A percentile compares a stretch with the other conserved stretches of the same genome.
phyloP scores from a whole-genome alignment of 2,888 invertebrate species.

The Thymelicus lineola region DNA sequence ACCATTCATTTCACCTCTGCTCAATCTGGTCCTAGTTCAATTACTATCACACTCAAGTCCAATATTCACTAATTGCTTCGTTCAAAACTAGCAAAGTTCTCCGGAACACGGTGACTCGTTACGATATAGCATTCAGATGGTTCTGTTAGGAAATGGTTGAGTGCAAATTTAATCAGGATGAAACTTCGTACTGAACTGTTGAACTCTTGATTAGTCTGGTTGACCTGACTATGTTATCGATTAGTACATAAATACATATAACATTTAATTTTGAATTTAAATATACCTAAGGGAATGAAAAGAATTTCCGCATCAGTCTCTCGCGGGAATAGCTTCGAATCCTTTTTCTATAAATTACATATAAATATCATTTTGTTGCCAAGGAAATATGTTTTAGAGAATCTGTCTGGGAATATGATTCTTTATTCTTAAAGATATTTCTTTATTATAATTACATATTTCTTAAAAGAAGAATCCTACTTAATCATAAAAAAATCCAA shows the following conservation, averaged over 20 bases:
- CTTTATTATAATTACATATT: too few relatives aligned
- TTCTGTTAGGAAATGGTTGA: slow-evolving; percentile 53
- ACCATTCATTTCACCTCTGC: slow-evolving; percentile 3
- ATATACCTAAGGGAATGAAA: too few relatives aligned
- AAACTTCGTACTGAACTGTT: slow-evolving; percentile 53
- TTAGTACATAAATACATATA: neutral
- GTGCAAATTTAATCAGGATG: slow-evolving; percentile 74
- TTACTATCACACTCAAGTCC: slow-evolving; percentile 29
- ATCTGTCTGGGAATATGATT: too few relatives aligned
- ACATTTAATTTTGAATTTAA: too few relatives aligned
- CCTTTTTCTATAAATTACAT: too few relatives aligned
- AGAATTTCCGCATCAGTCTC: too few relatives aligned
- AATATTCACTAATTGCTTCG: slow-evolving; percentile 51
- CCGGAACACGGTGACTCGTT: slow-evolving; percentile 34
- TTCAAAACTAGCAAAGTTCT: slow-evolving; percentile 43
- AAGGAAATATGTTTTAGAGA: too few relatives aligned
- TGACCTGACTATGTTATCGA: slow-evolving; percentile 1
- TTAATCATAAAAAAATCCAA: too few relatives aligned
- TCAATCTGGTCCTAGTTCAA: slow-evolving; percentile 17
- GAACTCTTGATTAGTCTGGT: slow-evolving; percentile 59
- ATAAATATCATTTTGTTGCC: too few relatives aligned
- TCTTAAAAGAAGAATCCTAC: too few relatives aligned
- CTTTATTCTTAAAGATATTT: too few relatives aligned
- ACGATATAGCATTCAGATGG: slow-evolving; percentile 46
- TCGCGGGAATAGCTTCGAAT: too few relatives aligned